Conservation (phyloP, 2,888 invertebrate genomes). For the Tenthredo livida region DNA sequence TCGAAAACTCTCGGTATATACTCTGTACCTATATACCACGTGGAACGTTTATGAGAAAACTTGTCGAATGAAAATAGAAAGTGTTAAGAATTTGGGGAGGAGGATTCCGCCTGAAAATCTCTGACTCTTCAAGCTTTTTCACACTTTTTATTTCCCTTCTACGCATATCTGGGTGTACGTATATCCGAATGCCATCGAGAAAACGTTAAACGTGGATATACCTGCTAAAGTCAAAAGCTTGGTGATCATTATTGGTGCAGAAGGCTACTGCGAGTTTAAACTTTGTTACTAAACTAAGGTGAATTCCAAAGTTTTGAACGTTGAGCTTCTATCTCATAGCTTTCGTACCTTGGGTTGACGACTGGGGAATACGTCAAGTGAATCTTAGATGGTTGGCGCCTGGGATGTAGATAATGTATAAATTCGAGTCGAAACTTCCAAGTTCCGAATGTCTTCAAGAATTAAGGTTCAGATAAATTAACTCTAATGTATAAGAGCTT, state of each 20-base stretch:
- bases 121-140: too few relatives aligned
- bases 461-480: background rate
- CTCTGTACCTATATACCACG: background rate
- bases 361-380: conserved; percentile 40
- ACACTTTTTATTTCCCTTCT: too few relatives aligned
- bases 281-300: background rate
- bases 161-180: too few relatives aligned
- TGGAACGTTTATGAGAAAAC: too few relatives aligned
- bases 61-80: too few relatives aligned
- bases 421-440: background rate
- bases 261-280: background rate
- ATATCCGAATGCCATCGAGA: too few relatives aligned
- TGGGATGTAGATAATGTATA: background rate
- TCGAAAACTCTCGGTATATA: too few relatives aligned
- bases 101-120: too few relatives aligned
- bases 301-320: background rate
- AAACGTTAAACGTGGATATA: background rate
- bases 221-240: background rate
- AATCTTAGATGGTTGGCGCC: conserved; percentile 9
- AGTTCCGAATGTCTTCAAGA: background rate
- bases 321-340: background rate
- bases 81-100: too few relatives aligned
- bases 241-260: conserved; percentile 18
- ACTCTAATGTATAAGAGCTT: background rate
- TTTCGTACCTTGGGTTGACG: background rate